Base-by-base conservation (phyloP, 2,797 vertebrate genomes). In the Gymnothorax reevesii region DNA sequence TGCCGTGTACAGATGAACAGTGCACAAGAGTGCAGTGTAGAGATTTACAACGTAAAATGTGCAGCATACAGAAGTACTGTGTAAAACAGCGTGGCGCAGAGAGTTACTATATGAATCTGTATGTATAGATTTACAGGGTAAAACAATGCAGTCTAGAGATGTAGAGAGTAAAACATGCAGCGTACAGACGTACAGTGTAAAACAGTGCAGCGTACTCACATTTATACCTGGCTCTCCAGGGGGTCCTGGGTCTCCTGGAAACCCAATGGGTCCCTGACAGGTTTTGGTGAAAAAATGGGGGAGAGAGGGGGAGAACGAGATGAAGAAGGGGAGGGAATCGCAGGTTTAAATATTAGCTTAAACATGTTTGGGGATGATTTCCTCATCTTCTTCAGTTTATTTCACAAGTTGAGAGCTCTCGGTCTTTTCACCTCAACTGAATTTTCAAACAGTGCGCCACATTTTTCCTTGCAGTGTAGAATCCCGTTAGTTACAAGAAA, bases 231-330 rank as follows among this genome's bases (percentile, higher is more conserved):
- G 66, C 88, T 98, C 97, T 92, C 98, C 98, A 0, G 96, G 87
- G 15, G 97, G 92, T 22, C 98, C 98, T 0, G 94, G 88, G 87
- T 99, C 98, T 92, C 98, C 98, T 0, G 97, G 97, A 82, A 98
- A 97, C 89, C 98, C 98, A 52, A 94, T 93, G 4, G 97, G 97
- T 57, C 98, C 98, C 98, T 99, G 75, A 1, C 3, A 10, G 9
- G 52, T 15, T 33, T 17, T 15, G 71, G 4, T 2, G 71, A 15
- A 4, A 42, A 4, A 42, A 3, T 13, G 9, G 49, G 33, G 49
- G 33, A 75, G 71, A 33, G 4, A 17, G 66, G 10, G 66, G 27
- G 66, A 27, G n/a, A 71, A 25, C 2, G 4, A 71, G 3, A 71
- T 8, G 12, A 15, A 71, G 66, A 33, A 10, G n/a, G 62, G 8